Evolutionary conservation across 1,140 invertebrate species (phyloP), one percentile per base, ranked within the genome.

Genomic region (Drosophila cardini): DNA sequence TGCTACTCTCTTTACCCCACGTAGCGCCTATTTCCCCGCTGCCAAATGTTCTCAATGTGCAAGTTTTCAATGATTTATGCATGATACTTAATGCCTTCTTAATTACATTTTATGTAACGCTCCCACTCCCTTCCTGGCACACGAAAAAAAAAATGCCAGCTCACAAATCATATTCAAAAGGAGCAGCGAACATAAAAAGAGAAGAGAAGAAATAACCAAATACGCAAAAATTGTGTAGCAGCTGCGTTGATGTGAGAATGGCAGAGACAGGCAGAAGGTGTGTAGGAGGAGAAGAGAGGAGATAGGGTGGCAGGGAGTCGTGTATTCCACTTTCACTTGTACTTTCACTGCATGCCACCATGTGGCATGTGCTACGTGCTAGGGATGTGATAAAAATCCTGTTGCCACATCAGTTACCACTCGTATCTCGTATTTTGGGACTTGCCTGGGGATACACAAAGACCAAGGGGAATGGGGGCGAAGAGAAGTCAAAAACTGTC

Each of bases 51-150:
- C 50, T 53, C 63, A 58, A 69, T 77, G 71, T 69, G 71, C 75
- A 78, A 71, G 42, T 75, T 75, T 78, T 65, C 76, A 75, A 83
- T 86, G 83, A 86, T 86, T 86, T 86, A 86, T 87, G 83, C 83
- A 76, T 72, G 83, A 68, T 71, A 83, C 83, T 86, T 86, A 87
- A 86, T 86, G 84, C 72, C 83, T 86, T 86, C 83, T 86, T 86
- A 86, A 86, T 87, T 86, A 86, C 83, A 70, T 87, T 86, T 82
- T 86, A 87, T 87, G 79, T 82, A 58, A 72, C 15, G 16, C 58
- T 5, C 32, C 32, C 26, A 26, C 53, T 26, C 9, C 11, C 18
- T 36, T 15, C 16, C 2, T 8, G 15, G 55, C 16, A 64, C 60
- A 83, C 78, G 71, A 74, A 52, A 53, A 68, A 53, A 68, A 36